A percentile compares a stretch with the other conserved stretches of the same genome.
Conservation (phyloP, 2,888 invertebrate species). For the Epistrophe eligans region DNA sequence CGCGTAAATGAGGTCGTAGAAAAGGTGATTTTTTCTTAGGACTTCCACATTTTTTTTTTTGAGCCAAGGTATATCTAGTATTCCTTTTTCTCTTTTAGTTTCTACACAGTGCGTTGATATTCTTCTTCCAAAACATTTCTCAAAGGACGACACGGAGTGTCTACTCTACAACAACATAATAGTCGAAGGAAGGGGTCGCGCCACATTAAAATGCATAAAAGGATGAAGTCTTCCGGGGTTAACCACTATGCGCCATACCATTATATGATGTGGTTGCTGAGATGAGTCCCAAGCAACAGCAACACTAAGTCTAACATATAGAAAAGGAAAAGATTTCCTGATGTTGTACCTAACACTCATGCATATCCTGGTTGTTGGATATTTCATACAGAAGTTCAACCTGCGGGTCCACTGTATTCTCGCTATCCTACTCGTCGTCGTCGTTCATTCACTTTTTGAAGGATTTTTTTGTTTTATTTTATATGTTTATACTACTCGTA, state of each 20-base stretch:
- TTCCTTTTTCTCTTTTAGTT: background rate
- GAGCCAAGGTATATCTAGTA: background rate
- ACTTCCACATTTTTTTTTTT: constrained; percentile 1
- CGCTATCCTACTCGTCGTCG: constrained; percentile 15
- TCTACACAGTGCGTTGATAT: constrained; percentile 45
- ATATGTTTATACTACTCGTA: background rate
- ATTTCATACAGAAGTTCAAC: constrained; percentile 47
- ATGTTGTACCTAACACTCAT: constrained; percentile 23
- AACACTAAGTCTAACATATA: constrained; percentile 46
- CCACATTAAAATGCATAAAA: constrained; percentile 64
- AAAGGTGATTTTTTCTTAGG: constrained; percentile 55
- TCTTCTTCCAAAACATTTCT: constrained; percentile 34
- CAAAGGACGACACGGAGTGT: constrained; percentile 46
- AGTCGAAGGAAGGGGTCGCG: constrained; percentile 36
- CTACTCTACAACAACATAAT: background rate
- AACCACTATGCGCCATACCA: constrained; percentile 57
- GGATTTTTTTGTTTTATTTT: constrained; percentile 38
- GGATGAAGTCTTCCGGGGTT: constrained; percentile 73
- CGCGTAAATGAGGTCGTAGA: constrained; percentile 65
- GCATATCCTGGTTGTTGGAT: constrained; percentile 8
- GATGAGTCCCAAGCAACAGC: constrained; percentile 39
- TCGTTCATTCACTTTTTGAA: constrained; percentile 54
- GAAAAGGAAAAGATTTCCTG: constrained; percentile 61
- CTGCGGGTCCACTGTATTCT: constrained; percentile 53
- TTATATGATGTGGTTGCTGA: constrained; percentile 24